Conservation (phyloP, 1,140 invertebrate species). For the Bombus confusus region DNA sequence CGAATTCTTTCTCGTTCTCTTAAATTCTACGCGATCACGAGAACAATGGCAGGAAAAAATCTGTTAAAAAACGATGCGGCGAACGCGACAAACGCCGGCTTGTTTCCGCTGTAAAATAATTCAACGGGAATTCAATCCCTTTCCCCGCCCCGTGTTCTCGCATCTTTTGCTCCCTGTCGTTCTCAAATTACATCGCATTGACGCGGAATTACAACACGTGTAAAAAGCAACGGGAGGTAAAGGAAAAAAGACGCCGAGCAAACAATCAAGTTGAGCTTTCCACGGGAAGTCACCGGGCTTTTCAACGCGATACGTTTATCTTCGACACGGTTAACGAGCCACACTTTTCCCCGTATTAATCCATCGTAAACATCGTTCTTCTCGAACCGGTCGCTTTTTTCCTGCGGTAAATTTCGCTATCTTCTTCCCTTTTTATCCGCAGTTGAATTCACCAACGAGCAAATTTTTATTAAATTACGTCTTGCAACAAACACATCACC, state of each 20-base stretch:
- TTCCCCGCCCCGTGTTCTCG: background rate
- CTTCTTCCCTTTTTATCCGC: too few species aligned
- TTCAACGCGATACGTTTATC: background rate
- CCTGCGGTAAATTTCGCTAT: background rate
- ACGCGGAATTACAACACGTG: conserved; percentile 9
- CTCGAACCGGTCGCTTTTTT: background rate
- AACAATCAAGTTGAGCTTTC: background rate
- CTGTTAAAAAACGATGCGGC: background rate
- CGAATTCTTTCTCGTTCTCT: background rate
- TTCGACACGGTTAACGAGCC: conserved; percentile 7
- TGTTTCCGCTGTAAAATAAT: background rate
- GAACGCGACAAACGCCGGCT: background rate
- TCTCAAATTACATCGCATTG: conserved; percentile 15
- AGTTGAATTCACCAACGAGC: background rate
- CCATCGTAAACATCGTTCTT: background rate
- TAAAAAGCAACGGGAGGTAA: background rate
- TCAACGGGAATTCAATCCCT: conserved; percentile 11
- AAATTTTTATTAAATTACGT: background rate
- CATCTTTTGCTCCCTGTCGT: background rate
- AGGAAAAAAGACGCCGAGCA: background rate
- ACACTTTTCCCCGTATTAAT: background rate
- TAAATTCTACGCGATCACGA: background rate
- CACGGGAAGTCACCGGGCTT: background rate
- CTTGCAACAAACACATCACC: too few species aligned
- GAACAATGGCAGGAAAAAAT: background rate